These are phyloP conservation scores for Romanogobio albipinnatus DNA, from an alignment of 2,113 vertebrate genomes.

Conservation along the genomic window DNA sequence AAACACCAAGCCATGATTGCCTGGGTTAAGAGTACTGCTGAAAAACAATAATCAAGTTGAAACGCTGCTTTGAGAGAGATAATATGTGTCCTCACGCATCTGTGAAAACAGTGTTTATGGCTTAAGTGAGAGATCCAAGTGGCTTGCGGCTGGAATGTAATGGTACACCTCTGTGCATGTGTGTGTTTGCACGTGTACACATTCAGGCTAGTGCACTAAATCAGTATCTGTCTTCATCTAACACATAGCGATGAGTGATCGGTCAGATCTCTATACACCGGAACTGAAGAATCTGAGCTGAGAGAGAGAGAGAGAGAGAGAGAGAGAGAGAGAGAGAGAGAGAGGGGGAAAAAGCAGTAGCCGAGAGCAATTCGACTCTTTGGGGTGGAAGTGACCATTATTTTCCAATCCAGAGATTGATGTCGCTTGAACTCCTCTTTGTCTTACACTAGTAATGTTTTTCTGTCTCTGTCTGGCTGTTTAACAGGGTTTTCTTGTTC, in stretches of 20 bases:
- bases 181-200: neutral
- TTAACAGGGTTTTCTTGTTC: conserved; percentile 59
- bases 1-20: conserved; percentile 54
- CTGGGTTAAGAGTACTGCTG: conserved; percentile 58
- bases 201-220: neutral
- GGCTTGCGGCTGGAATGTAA: conserved; percentile 45
- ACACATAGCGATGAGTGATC: conserved; percentile 45
- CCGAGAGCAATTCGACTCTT: conserved; percentile 58
- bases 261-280: conserved; percentile 66
- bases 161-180: neutral
- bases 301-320: conserved; percentile 50
- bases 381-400: conserved; percentile 68
- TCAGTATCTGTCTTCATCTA: conserved; percentile 3
- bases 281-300: conserved; percentile 56
- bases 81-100: conserved; percentile 46
- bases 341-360: conserved; percentile 48
- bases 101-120: conserved; percentile 51
- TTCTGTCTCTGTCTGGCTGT: conserved; percentile 50
- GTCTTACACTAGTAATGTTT: conserved; percentile 54
- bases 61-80: conserved; percentile 59
- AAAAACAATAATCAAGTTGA: conserved; percentile 74
- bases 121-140: conserved; percentile 45
- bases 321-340: conserved; percentile 50
- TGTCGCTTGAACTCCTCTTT: conserved; percentile 52
- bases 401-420: conserved; percentile 70